Conservation (phyloP, 2,797 vertebrate species). For the Falco cherrug region DNA sequence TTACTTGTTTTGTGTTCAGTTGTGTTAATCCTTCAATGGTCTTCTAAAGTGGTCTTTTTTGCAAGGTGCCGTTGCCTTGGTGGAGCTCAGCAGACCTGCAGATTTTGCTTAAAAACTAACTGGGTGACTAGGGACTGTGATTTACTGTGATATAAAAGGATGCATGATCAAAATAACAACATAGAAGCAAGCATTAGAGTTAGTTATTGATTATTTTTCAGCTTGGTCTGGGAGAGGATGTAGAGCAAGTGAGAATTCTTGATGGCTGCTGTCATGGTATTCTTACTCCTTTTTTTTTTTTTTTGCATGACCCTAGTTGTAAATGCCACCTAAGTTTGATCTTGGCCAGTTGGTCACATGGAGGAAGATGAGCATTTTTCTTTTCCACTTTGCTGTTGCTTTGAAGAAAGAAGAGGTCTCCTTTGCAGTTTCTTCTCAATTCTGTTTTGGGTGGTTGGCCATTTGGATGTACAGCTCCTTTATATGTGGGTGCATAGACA, state of each 20-base stretch:
- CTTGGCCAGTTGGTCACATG: too few species aligned
- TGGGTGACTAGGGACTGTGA: not conserved
- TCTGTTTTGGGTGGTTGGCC: not conserved
- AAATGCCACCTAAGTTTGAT: not conserved
- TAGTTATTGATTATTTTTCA: not conserved
- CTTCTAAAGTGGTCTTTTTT: not conserved
- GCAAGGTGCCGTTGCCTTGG: not conserved
- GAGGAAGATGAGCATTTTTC: not conserved
- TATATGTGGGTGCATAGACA: too few species aligned
- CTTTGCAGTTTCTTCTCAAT: not conserved
- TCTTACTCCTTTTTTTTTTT: not conserved
- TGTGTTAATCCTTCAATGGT: not conserved
- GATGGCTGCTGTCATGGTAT: not conserved
- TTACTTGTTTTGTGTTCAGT: not conserved
- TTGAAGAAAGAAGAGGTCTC: not conserved
- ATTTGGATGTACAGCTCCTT: fast-evolving
- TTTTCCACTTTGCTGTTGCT: not conserved
- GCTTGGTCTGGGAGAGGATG: not conserved
- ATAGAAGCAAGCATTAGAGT: not conserved
- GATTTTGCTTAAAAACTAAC: not conserved
- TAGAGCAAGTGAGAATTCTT: not conserved
- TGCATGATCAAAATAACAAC: not conserved
- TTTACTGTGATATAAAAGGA: not conserved
- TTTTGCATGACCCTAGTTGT: not conserved
- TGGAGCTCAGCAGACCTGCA: not conserved